These are phyloP conservation scores for Drepana arcuata DNA, from an alignment of 1,140 invertebrate genomes.

Conservation along the genomic window DNA sequence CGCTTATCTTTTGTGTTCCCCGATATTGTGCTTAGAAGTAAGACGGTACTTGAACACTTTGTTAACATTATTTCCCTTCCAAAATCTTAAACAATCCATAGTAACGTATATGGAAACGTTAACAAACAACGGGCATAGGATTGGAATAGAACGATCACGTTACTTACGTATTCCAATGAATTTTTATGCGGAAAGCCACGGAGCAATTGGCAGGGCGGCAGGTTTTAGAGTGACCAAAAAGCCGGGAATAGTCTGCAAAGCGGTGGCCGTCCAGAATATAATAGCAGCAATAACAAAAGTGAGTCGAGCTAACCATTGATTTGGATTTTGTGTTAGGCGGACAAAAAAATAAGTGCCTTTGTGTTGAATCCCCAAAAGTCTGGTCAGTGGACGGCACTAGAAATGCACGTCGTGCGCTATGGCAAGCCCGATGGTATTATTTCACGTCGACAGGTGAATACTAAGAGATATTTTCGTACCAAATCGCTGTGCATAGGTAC, in stretches of 20 bases:
- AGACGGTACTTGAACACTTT: too few species aligned
- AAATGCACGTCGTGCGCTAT: slow-evolving; percentile 32
- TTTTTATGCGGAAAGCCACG: slow-evolving; percentile 39
- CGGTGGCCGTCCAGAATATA: slow-evolving; percentile 34
- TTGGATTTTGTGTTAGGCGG: slow-evolving; percentile 50
- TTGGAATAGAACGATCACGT: slow-evolving; percentile 23
- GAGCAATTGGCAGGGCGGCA: slow-evolving; percentile 19
- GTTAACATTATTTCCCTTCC: too few species aligned
- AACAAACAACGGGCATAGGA: too few species aligned
- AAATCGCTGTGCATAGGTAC: too few species aligned
- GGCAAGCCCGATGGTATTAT: slow-evolving; percentile 42
- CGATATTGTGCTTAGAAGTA: slow-evolving; percentile 2
- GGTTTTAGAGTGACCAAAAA: slow-evolving; percentile 30
- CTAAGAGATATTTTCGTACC: slow-evolving; percentile 47
- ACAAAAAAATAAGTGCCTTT: slow-evolving; percentile 56
- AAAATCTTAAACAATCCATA: too few species aligned
- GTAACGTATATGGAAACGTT: too few species aligned
- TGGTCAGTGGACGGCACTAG: slow-evolving; percentile 37
- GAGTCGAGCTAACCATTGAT: slow-evolving; percentile 61
- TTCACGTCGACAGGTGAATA: slow-evolving; percentile 43
- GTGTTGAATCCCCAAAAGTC: slow-evolving; percentile 50
- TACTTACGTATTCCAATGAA: slow-evolving; percentile 35
- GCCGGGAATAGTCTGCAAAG: slow-evolving; percentile 17
- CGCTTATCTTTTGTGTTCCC: slow-evolving; percentile 21
- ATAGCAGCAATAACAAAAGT: slow-evolving; percentile 61